Evolutionary conservation across 2,888 invertebrate genomes (phyloP).

Genomic region (Marasmarcha lunaedactyla): DNA sequence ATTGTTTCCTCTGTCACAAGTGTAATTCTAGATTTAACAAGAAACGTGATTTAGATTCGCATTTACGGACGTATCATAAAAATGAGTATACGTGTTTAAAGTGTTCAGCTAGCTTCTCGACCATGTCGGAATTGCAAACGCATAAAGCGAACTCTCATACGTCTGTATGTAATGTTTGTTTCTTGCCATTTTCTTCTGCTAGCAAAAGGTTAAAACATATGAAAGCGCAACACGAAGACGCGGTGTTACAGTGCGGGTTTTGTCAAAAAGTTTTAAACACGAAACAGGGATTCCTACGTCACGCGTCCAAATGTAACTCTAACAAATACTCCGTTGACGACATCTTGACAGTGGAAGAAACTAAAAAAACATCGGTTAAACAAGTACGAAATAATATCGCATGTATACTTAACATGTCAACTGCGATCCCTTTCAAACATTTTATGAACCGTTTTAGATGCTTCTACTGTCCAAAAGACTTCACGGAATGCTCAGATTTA

Average conservation of each 20-base stretch:
- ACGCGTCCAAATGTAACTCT: constrained; percentile 31
- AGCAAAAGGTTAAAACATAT: constrained; percentile 36
- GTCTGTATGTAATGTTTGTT: constrained; percentile 44
- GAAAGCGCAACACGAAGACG: constrained; percentile 32
- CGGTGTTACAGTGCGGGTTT: constrained; percentile 32
- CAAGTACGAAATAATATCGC: constrained; percentile 36
- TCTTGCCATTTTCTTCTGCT: constrained; percentile 32
- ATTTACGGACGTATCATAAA: constrained; percentile 32
- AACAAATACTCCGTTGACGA: not conserved
- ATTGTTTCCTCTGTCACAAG: constrained; percentile 28
- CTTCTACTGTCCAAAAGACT: constrained; percentile 50
- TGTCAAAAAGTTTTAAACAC: constrained; percentile 35
- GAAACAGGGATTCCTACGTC: constrained; percentile 36
- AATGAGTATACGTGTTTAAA: constrained; percentile 30
- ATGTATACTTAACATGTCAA: constrained; percentile 43
- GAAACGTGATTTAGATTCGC: constrained; percentile 34
- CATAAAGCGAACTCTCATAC: constrained; percentile 36
- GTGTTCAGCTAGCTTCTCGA: constrained; percentile 28
- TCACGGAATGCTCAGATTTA: constrained; percentile 34
- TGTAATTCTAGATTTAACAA: constrained; percentile 39
- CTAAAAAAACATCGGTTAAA: constrained; percentile 25
- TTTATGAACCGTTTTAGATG: constrained; percentile 44
- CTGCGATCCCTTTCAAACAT: constrained; percentile 47
- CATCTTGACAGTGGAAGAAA: constrained; percentile 17
- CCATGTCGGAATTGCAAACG: constrained; percentile 25